phyloP scores from a whole-genome alignment of 2,113 vertebrate species.

The Dipodomys stephensi region DNA sequence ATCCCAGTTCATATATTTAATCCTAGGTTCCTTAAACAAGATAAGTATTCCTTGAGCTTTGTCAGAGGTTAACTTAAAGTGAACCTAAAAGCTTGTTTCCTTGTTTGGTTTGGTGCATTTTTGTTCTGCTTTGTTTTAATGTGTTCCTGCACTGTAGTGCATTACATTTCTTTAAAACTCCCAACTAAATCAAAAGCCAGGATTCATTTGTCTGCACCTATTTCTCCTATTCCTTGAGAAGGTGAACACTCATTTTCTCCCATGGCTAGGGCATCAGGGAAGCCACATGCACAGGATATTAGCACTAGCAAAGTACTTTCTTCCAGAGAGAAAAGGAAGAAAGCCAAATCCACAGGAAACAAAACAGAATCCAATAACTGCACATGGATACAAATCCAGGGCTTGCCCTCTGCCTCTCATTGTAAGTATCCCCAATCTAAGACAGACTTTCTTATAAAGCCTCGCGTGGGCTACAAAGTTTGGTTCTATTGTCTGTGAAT shows the following conservation, averaged over 20 bases:
- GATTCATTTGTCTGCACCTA: not conserved
- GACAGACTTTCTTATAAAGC: not conserved
- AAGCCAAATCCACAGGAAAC: not conserved
- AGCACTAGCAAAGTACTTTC: not conserved
- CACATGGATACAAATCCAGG: not conserved
- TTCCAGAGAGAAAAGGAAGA: not conserved
- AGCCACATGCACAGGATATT: not conserved
- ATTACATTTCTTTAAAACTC: not conserved
- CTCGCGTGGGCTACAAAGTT: not conserved
- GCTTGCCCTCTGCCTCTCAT: not conserved
- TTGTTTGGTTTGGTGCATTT: not conserved
- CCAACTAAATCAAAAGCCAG: not conserved
- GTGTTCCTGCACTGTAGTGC: no score
- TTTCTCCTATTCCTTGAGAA: not conserved
- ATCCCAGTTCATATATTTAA: not conserved
- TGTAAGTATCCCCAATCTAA: not conserved
- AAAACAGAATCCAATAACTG: not conserved
- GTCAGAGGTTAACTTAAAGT: not conserved
- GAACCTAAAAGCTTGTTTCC: not conserved
- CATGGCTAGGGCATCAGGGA: not conserved
- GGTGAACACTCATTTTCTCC: not conserved
- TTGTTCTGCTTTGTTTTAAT: not conserved
- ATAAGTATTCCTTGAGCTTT: not conserved
- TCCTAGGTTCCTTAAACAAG: not conserved
- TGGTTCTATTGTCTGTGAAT: not conserved